These are phyloP conservation scores for Galerucella calmariensis DNA, from an alignment of 2,888 invertebrate species.

Conservation along the genomic window DNA sequence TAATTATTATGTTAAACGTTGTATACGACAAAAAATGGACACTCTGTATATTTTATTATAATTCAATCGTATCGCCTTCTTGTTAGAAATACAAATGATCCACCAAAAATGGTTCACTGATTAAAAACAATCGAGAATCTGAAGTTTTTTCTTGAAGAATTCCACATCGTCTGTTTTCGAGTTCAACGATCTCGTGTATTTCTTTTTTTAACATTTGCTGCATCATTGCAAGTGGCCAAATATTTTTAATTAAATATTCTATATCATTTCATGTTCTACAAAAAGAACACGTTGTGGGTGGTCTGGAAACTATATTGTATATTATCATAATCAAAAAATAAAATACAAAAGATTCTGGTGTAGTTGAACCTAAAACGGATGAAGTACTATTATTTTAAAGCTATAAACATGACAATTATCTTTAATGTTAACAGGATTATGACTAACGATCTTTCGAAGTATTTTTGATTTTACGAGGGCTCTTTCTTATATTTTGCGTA, in stretches of 20 bases:
- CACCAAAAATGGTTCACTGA: conserved; percentile 25
- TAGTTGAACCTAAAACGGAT: conserved; percentile 2
- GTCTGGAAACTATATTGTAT: conserved; percentile 12
- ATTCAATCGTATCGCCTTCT: conserved; percentile 2
- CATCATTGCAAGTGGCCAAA: conserved; percentile 20
- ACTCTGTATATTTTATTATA: conserved; percentile 6
- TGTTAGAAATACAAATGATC: conserved; percentile 8
- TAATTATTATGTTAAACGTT: too few relatives aligned
- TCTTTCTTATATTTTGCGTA: too few relatives aligned
- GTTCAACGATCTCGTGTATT: conserved; percentile 14
- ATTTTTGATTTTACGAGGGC: too few relatives aligned
- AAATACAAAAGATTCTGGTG: neutral
- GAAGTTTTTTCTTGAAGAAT: conserved; percentile 16
- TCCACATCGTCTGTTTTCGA: conserved; percentile 15
- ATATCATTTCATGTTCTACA: conserved; percentile 6
- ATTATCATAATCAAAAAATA: neutral
- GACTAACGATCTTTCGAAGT: too few relatives aligned
- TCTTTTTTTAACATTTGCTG: neutral
- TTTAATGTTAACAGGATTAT: too few relatives aligned
- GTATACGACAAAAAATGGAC: neutral
- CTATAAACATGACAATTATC: neutral
- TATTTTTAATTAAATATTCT: conserved; percentile 10
- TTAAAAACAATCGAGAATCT: conserved; percentile 25
- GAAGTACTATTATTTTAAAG: neutral
- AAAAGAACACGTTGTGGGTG: conserved; percentile 7